Evolutionary conservation across 2,888 invertebrate genomes (phyloP).

Genomic region (Onchidella celtica): DNA sequence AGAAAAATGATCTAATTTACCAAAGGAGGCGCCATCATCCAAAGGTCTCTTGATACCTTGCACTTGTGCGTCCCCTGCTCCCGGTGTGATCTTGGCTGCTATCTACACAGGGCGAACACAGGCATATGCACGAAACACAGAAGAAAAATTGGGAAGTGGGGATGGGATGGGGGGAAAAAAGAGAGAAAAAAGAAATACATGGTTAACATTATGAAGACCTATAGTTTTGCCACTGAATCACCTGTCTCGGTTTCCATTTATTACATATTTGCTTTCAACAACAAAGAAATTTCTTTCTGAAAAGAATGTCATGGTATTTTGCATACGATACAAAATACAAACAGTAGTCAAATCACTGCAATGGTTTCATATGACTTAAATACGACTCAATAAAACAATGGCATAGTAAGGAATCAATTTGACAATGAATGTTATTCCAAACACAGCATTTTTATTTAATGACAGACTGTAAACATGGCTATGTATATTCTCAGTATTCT

Average conservation of each 20-base stretch:
- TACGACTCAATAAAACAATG: neutral
- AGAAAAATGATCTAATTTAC: slow-evolving; percentile 56
- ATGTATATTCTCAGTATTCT: neutral
- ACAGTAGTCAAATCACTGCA: neutral
- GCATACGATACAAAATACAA: slow-evolving; percentile 33
- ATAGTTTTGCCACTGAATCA: slow-evolving; percentile 39
- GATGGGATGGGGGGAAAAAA: slow-evolving; percentile 16
- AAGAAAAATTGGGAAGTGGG: slow-evolving; percentile 36
- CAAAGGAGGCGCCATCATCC: slow-evolving; percentile 69
- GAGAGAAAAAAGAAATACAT: slow-evolving; percentile 38
- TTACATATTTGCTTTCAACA: neutral
- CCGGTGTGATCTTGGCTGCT: slow-evolving; percentile 76
- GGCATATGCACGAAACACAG: slow-evolving; percentile 48
- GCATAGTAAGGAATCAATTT: too few species aligned
- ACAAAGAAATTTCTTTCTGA: slow-evolving; percentile 5
- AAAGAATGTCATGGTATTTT: slow-evolving; percentile 33
- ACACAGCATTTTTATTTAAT: neutral
- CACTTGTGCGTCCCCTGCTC: slow-evolving; percentile 71
- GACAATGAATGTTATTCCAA: too few species aligned
- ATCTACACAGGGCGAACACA: slow-evolving; percentile 62
- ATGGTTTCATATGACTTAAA: neutral
- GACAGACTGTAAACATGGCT: neutral
- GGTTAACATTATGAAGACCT: slow-evolving; percentile 35
- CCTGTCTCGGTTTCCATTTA: slow-evolving; percentile 44
- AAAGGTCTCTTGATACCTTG: slow-evolving; percentile 72